Conservation (phyloP, 2,888 invertebrate genomes). For the Acleris sparsana region DNA sequence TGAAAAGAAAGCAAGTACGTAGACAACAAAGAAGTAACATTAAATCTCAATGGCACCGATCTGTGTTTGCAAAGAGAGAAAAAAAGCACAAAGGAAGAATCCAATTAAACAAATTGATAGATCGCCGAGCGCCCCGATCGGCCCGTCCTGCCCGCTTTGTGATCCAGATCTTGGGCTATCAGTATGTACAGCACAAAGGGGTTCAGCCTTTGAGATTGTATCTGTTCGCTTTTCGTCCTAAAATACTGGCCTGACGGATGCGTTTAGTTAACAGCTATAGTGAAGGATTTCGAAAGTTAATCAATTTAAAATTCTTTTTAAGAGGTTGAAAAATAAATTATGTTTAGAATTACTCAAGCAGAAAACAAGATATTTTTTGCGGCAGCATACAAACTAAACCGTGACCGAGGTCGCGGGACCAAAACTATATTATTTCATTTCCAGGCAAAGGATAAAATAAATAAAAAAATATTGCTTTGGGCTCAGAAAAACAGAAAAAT, state of each 20-base stretch:
- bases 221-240: slow-evolving; percentile 36
- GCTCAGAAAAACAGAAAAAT: too few relatives aligned
- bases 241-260: slow-evolving; percentile 2
- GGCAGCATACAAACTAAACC: too few relatives aligned
- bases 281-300: too few relatives aligned
- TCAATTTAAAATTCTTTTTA: too few relatives aligned
- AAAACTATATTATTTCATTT: too few relatives aligned
- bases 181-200: slow-evolving; percentile 58
- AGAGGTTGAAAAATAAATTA: too few relatives aligned
- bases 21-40: slow-evolving; percentile 61
- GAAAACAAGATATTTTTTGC: too few relatives aligned
- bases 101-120: slow-evolving; percentile 80
- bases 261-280: neutral
- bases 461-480: too few relatives aligned
- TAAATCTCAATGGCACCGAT: slow-evolving; percentile 64
- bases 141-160: slow-evolving; percentile 65
- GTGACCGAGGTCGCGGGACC: too few relatives aligned
- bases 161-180: slow-evolving; percentile 46
- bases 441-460: too few relatives aligned
- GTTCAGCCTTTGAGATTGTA: slow-evolving; percentile 60
- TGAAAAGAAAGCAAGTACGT: slow-evolving; percentile 42
- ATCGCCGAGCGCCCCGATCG: slow-evolving; percentile 58
- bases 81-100: slow-evolving; percentile 72
- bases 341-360: too few relatives aligned
- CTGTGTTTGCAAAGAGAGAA: slow-evolving; percentile 62